Conservation (phyloP, 2,797 vertebrate species). For the Bovichtus diacanthus region DNA sequence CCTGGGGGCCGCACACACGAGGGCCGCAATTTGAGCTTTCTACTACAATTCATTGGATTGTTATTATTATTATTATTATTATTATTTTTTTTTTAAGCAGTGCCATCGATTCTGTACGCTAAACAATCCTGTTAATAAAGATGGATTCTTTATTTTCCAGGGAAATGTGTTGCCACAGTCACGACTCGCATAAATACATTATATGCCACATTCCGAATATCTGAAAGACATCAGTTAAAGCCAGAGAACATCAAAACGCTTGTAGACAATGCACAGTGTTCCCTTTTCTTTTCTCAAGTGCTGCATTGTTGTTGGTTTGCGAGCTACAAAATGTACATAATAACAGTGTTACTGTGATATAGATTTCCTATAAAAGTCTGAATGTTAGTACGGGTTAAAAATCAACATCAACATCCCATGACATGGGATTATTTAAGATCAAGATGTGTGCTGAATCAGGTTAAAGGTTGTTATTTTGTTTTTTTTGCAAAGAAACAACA, state of each 20-base stretch:
- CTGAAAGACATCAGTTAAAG: neutral
- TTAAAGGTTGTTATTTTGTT: conserved; percentile 3
- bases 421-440: conserved; percentile 3
- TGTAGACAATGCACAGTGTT: neutral
- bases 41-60: conserved; percentile 25
- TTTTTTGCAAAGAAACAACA: conserved; percentile 25
- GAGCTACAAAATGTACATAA: neutral
- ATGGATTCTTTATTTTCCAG: too few species aligned
- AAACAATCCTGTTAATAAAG: neutral
- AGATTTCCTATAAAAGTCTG: neutral
- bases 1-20: neutral
- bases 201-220: too few species aligned
- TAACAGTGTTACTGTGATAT: neutral
- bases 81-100: too few species aligned
- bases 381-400: conserved; percentile 4
- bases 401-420: conserved; percentile 15
- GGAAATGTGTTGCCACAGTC: too few species aligned
- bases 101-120: neutral
- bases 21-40: conserved; percentile 4
- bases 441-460: conserved; percentile 34
- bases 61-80: neutral
- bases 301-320: neutral
- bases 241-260: neutral
- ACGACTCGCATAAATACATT: too few species aligned
- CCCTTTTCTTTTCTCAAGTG: neutral